Conservation (phyloP, 2,797 vertebrate species). For the Pogoniulus pusillus region DNA sequence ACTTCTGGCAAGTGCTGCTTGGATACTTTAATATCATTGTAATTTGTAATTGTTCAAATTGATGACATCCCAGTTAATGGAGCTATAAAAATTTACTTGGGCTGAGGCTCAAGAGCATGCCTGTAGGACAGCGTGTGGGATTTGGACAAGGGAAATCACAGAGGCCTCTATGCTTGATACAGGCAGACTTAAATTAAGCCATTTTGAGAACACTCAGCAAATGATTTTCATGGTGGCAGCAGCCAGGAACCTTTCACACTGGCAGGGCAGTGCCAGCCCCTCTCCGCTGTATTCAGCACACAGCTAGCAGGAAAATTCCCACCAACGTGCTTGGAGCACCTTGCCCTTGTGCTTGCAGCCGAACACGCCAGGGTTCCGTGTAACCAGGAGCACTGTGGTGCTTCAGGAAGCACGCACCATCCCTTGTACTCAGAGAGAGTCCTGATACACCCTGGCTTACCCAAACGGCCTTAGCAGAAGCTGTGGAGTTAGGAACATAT, state of each 20-base stretch:
- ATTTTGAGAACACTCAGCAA: neutral
- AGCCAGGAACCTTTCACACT: neutral
- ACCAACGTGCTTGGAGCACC: neutral
- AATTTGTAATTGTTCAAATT: slow-evolving; percentile 25
- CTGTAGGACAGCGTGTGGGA: neutral
- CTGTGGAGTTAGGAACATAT: neutral
- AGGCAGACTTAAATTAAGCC: neutral
- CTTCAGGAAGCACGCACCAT: neutral
- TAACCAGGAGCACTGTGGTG: neutral
- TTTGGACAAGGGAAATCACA: neutral
- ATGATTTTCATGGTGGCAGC: neutral
- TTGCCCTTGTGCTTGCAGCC: neutral
- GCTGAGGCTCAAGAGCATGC: neutral
- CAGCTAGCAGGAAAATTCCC: neutral
- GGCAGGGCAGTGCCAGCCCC: neutral
- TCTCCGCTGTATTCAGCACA: accelerated
- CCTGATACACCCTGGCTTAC: neutral
- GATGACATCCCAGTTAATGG: slow-evolving; percentile 11
- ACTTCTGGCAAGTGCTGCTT: neutral
- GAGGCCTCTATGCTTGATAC: neutral
- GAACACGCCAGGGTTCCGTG: neutral
- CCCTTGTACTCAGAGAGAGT: neutral
- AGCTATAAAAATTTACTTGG: neutral
- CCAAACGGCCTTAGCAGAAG: neutral
- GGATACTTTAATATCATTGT: neutral